Percentiles rank a stretch among this genome's conserved stretches.
Conservation (phyloP, 2,888 invertebrate genomes). For the Patella depressa region DNA sequence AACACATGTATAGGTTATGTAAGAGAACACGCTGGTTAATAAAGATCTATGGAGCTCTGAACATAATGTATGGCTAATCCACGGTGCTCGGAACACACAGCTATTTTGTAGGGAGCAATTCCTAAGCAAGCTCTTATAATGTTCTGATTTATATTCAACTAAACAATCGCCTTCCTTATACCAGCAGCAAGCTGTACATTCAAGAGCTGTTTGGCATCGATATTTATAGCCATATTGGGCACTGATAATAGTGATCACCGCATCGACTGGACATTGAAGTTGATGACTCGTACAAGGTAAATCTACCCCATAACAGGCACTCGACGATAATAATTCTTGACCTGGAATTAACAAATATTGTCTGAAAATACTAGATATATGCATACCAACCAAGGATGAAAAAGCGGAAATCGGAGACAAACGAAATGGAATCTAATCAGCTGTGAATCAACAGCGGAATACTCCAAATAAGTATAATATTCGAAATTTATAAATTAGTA, state of each 20-base stretch:
- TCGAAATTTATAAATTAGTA: too few species aligned
- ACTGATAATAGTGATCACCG: background rate
- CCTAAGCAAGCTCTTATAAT: background rate
- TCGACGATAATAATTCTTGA: background rate
- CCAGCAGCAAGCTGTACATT: background rate
- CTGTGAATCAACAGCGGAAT: too few species aligned
- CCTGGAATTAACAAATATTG: background rate
- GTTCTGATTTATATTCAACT: background rate
- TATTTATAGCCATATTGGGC: conserved; percentile 2
- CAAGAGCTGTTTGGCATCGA: background rate
- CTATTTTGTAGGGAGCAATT: background rate
- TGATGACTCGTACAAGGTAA: conserved; percentile 9
- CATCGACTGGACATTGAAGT: background rate
- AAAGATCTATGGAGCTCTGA: background rate
- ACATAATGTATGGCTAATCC: background rate
- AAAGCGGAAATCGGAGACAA: too few species aligned
- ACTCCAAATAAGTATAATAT: too few species aligned
- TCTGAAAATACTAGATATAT: too few species aligned
- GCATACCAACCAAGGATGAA: too few species aligned
- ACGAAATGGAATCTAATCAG: too few species aligned
- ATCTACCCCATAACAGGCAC: conserved; percentile 1
- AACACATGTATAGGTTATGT: background rate
- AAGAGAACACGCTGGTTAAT: background rate
- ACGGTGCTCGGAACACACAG: background rate
- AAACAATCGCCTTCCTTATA: conserved; percentile 2